Evolutionary conservation across 2,797 vertebrate species (phyloP).

Genomic region (Syndactyla subalaris): DNA sequence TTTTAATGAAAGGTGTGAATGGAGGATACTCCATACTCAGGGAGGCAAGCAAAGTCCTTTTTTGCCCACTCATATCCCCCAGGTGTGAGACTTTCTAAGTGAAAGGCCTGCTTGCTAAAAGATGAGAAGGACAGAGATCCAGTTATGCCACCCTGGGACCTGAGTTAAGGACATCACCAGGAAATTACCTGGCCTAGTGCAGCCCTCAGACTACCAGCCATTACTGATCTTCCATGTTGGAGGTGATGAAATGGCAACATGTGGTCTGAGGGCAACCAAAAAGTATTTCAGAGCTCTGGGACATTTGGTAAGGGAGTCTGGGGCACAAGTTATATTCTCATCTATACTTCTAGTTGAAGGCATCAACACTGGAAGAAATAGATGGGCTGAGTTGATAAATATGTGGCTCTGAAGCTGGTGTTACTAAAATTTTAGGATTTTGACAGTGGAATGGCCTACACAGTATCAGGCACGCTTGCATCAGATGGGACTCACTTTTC

Average conservation of each 20-base stretch:
- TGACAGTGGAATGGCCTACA: neutral
- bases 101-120: neutral
- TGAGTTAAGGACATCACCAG: neutral
- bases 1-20: neutral
- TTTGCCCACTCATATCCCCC: neutral
- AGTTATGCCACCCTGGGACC: neutral
- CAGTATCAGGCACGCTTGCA: neutral
- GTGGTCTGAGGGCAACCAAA: neutral
- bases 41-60: neutral
- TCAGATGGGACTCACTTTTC: neutral
- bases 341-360: neutral
- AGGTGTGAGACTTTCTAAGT: neutral
- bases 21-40: neutral
- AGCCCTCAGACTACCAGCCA: neutral
- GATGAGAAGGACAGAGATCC: neutral
- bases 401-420: neutral
- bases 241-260: neutral
- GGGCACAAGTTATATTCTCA: neutral
- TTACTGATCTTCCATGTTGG: neutral
- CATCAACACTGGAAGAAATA: neutral
- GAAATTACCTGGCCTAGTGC: neutral
- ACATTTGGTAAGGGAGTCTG: neutral
- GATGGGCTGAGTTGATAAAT: neutral
- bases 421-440: neutral
- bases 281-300: neutral